Base-by-base conservation (phyloP, 2,113 vertebrate species). In the Trematomus loennbergii region DNA sequence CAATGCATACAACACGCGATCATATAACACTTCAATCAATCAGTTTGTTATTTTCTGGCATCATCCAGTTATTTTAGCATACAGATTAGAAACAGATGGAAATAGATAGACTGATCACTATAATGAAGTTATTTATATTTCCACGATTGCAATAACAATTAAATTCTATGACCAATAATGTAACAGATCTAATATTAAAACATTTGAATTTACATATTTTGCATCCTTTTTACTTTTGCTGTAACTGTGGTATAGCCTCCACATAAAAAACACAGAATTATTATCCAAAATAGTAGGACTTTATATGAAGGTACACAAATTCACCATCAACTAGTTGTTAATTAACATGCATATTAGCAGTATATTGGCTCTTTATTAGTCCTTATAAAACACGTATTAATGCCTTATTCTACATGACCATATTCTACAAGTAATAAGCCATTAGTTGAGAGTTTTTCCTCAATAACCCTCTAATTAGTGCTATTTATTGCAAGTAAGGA, bases 181-280 rank as follows among this genome's bases (percentile, higher is more conserved):
- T 49, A 54, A 15, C 36, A 54, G 7, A 2, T 54, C 48, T 53
- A 61, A 33, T 45, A 45, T n/a, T 4, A 29, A 25, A 52, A 62
- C 0, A 3, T 1, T 22, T 3, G 0, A 50, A 25, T 50, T 43
- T 45, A 7, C 57, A 52, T 63, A 9, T 22, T 7, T 36, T 36
- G 25, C 25, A 25, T 25, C 6, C 6, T 36, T 36, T 36, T 36
- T 36, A 36, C 33, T 36, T 36, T 8, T 50, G 43, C 18, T 60
- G n/a, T 29, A 43, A 9, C n/a, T 25, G 57, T 16, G 46, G 17
- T 16, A 25, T 40, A 6, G 50, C 78, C 48, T 61, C 17, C 18
- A 48, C 54, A 22, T 74, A 25, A 60, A 72, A 45, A 66, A 45
- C 9, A 74, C 15, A 20, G 45, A 63, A 59, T 46, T 65, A 54